Conservation (phyloP, 1,140 invertebrate genomes). For the Acromyrmex heyeri region DNA sequence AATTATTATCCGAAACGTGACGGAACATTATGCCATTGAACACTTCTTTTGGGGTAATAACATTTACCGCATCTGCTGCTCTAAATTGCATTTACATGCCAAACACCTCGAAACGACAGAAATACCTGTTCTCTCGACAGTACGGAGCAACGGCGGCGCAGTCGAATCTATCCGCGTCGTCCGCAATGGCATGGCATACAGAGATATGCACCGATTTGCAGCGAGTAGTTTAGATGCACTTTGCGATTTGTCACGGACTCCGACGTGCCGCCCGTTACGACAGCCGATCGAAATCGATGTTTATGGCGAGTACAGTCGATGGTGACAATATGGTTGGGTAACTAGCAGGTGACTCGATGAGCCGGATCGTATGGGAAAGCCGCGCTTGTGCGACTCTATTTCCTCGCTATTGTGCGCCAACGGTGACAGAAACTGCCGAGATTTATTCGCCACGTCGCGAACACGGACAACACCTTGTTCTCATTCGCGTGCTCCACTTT, state of each 20-base stretch:
- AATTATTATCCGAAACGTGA: background rate
- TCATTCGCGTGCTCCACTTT: conserved; percentile 62
- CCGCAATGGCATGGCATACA: conserved; percentile 1
- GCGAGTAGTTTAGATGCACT: conserved; percentile 50
- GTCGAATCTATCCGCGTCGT: conserved; percentile 17
- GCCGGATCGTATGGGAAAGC: conserved; percentile 65
- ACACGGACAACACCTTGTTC: conserved; percentile 58
- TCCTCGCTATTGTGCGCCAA: conserved; percentile 61
- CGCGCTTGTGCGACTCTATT: conserved; percentile 53
- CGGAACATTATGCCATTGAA: background rate
- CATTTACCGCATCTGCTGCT: background rate
- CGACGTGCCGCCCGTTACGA: conserved; percentile 31
- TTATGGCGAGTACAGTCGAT: conserved; percentile 21
- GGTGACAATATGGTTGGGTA: conserved; percentile 47
- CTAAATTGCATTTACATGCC: conserved; percentile 23
- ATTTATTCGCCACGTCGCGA: conserved; percentile 68
- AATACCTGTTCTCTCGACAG: background rate
- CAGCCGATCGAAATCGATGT: conserved; percentile 64
- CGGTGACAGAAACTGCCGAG: conserved; percentile 63
- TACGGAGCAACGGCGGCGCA: background rate
- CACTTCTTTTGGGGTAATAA: background rate
- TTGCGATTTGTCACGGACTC: conserved; percentile 49
- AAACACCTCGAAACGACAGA: conserved; percentile 1
- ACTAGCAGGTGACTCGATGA: conserved; percentile 64
- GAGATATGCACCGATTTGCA: conserved; percentile 57